Evolutionary conservation across 2,113 vertebrate species (phyloP).

Genomic region (Gracilinanus agilis): DNA sequence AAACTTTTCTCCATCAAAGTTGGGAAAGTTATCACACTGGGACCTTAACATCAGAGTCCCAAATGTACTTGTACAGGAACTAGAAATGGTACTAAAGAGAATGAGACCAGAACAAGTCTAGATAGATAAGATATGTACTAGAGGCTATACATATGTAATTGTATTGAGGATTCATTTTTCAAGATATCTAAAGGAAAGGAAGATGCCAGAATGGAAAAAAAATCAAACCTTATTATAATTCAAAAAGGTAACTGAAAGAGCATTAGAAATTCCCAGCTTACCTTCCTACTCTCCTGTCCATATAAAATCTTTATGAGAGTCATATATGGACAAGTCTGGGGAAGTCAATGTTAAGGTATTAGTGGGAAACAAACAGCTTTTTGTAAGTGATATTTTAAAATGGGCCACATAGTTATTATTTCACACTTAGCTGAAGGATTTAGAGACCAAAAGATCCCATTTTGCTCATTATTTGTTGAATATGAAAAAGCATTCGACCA

Average conservation of each 20-base stretch:
- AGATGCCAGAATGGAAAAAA: background rate
- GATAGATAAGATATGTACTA: background rate
- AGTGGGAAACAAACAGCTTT: background rate
- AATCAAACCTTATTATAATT: background rate
- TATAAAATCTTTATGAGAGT: background rate
- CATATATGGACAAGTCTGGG: background rate
- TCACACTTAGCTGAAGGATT: background rate
- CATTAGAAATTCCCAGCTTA: background rate
- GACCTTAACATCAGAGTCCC: background rate
- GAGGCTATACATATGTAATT: background rate
- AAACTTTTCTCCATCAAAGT: background rate
- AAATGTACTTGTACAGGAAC: background rate
- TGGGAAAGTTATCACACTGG: background rate
- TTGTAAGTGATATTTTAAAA: background rate
- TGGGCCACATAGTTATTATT: background rate
- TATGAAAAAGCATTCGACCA: background rate
- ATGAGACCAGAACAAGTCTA: background rate
- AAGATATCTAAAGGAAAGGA: background rate
- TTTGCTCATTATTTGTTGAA: background rate
- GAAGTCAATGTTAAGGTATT: background rate
- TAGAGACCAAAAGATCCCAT: background rate
- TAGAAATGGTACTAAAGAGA: background rate
- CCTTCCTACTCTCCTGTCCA: background rate
- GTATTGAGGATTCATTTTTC: background rate
- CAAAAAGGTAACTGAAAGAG: background rate